Evolutionary conservation across 2,888 invertebrate genomes (phyloP).

Genomic region (Lysandra bellargus): DNA sequence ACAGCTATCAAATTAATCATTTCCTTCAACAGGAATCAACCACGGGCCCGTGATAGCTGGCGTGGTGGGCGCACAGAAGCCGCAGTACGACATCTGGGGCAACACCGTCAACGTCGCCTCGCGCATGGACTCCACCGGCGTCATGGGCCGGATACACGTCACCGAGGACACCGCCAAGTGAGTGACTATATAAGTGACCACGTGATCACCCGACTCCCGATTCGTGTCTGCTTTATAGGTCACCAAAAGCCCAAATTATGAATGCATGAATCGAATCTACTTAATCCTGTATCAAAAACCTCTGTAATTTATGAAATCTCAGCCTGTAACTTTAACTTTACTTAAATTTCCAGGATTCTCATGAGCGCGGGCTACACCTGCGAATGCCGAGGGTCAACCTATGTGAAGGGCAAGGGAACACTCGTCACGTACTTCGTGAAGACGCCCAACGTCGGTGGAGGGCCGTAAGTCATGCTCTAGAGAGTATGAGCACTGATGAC

Average conservation of each 20-base stretch:
- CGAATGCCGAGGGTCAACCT: conserved; percentile 94
- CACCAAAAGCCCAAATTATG: too few relatives aligned
- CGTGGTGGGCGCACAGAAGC: conserved; percentile 98
- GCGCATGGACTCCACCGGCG: conserved; percentile 97
- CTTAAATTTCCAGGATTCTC: conserved; percentile 80
- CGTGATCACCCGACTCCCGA: neutral
- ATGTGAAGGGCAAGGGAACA: conserved; percentile 96
- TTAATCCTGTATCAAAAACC: too few relatives aligned
- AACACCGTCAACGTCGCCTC: conserved; percentile 99
- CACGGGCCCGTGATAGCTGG: conserved; percentile 97
- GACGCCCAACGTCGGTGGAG: conserved; percentile 78
- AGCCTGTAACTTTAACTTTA: neutral
- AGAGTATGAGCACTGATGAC: conserved; percentile 40
- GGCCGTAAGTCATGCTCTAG: conserved; percentile 78
- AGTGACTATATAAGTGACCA: conserved; percentile 39
- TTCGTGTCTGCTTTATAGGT: too few relatives aligned
- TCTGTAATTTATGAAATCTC: too few relatives aligned
- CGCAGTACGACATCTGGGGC: conserved; percentile 99
- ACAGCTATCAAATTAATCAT: neutral
- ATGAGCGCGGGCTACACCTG: conserved; percentile 92
- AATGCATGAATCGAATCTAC: neutral
- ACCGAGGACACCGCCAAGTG: conserved; percentile 75
- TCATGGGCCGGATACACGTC: conserved; percentile 92
- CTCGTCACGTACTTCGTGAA: conserved; percentile 95
- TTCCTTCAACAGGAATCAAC: conserved; percentile 83